These are phyloP conservation scores for Deroptyus accipitrinus DNA, from an alignment of 2,113 vertebrate species.

Conservation along the genomic window DNA sequence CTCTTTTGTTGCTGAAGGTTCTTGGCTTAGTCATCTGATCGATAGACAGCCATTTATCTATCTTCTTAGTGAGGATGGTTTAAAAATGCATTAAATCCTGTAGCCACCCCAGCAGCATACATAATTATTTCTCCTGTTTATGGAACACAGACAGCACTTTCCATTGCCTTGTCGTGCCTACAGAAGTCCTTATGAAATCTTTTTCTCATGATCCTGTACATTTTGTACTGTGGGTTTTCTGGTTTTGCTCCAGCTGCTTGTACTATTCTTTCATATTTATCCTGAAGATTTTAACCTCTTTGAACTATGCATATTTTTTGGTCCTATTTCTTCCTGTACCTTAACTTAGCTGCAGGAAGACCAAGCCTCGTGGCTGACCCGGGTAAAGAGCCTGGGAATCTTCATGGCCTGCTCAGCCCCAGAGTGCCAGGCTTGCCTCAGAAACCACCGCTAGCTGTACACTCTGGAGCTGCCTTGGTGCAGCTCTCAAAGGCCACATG, in stretches of 20 bases:
- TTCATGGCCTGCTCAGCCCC: neutral
- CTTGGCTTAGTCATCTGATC: neutral
- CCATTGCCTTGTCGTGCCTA: neutral
- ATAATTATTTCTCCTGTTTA: constrained; percentile 1
- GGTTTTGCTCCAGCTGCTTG: neutral
- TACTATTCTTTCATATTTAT: neutral
- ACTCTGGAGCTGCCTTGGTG: neutral
- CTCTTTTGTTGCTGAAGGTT: neutral
- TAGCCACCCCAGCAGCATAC: neutral
- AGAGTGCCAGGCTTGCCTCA: neutral
- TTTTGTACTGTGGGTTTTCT: neutral
- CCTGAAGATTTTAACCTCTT: neutral
- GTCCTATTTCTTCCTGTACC: neutral
- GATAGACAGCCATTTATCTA: constrained; percentile 5
- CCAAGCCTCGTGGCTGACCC: neutral
- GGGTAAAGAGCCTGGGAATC: neutral
- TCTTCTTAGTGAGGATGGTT: neutral
- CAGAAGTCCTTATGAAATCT: constrained; percentile 3
- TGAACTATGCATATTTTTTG: neutral
- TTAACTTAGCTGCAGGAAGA: neutral
- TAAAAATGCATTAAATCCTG: constrained; percentile 4
- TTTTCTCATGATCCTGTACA: neutral
- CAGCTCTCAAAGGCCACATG: neutral
- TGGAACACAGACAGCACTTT: neutral
- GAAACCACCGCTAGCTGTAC: neutral